Evolutionary conservation across 2,797 vertebrate species (phyloP).

Genomic region (Coluber constrictor): DNA sequence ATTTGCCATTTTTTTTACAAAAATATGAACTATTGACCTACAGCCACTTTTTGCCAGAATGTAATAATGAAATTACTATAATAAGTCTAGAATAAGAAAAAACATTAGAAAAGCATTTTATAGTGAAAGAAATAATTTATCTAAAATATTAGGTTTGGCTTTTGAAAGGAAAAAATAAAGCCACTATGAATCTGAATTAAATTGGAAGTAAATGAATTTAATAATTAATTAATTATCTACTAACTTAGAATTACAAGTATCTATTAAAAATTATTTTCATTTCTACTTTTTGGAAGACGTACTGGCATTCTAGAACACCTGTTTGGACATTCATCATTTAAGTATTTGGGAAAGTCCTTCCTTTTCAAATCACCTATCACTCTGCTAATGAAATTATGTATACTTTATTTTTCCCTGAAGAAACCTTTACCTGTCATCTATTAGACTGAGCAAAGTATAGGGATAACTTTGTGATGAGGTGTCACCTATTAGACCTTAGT

Average conservation of each 20-base stretch:
- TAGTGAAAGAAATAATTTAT: not conserved
- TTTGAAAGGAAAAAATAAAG: not conserved
- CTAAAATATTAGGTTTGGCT: not conserved
- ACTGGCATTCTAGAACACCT: not conserved
- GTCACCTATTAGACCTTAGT: not conserved
- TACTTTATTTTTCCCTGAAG: not conserved
- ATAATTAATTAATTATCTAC: not conserved
- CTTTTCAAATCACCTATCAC: not conserved
- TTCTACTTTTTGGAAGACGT: not conserved
- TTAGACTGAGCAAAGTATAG: not conserved
- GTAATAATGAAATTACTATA: conserved; percentile 29
- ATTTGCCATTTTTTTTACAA: conserved; percentile 53
- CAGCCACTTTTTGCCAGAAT: conserved; percentile 21
- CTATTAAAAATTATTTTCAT: not conserved
- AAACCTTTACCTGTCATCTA: not conserved
- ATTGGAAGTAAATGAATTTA: not conserved
- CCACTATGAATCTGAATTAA: not conserved
- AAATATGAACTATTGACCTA: conserved; percentile 53
- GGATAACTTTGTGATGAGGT: not conserved
- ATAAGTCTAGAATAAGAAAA: conserved; percentile 38
- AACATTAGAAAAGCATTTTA: not conserved
- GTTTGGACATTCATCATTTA: not conserved
- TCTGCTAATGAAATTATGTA: not conserved
- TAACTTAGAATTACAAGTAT: not conserved
- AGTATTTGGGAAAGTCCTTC: not conserved